phyloP scores from a whole-genome alignment of 2,888 invertebrate species.

The Limenitis camilla region DNA sequence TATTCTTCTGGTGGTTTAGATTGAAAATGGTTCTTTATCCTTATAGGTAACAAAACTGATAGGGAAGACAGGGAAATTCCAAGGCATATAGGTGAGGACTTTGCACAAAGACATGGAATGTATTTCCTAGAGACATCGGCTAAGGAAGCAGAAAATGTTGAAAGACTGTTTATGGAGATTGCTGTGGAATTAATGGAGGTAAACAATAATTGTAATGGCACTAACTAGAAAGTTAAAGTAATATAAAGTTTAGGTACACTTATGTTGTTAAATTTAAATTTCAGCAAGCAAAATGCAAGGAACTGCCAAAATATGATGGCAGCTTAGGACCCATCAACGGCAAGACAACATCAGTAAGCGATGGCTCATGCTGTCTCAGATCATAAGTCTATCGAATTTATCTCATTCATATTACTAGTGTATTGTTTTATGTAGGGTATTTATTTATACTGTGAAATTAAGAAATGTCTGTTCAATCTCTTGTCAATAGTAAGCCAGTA shows the following conservation, averaged over 20 bases:
- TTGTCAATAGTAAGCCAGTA: too few relatives aligned
- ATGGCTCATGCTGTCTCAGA: conserved; percentile 77
- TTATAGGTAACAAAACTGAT: conserved; percentile 95
- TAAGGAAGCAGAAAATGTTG: conserved; percentile 98
- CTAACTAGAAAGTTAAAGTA: neutral
- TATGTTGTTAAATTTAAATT: conserved; percentile 33
- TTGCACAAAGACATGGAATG: conserved; percentile 96
- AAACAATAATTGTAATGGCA: neutral
- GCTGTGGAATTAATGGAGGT: conserved; percentile 92
- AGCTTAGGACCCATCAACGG: conserved; percentile 82
- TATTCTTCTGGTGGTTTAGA: conserved; percentile 7
- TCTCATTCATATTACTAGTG: conserved; percentile 36
- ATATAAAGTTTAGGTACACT: neutral
- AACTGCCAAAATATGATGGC: conserved; percentile 83
- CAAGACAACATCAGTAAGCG: conserved; percentile 80
- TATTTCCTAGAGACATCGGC: conserved; percentile 98
- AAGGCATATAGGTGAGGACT: conserved; percentile 94
- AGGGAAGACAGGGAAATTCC: conserved; percentile 97
- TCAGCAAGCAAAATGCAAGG: conserved; percentile 90
- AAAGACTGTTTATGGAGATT: conserved; percentile 96
- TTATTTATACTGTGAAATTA: conserved; percentile 5
- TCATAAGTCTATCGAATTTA: conserved; percentile 41
- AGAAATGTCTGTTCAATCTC: too few relatives aligned
- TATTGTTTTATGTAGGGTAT: conserved; percentile 13
- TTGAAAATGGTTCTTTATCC: neutral